Conservation (phyloP, 2,888 invertebrate genomes). For the Cheilosia pagana region DNA sequence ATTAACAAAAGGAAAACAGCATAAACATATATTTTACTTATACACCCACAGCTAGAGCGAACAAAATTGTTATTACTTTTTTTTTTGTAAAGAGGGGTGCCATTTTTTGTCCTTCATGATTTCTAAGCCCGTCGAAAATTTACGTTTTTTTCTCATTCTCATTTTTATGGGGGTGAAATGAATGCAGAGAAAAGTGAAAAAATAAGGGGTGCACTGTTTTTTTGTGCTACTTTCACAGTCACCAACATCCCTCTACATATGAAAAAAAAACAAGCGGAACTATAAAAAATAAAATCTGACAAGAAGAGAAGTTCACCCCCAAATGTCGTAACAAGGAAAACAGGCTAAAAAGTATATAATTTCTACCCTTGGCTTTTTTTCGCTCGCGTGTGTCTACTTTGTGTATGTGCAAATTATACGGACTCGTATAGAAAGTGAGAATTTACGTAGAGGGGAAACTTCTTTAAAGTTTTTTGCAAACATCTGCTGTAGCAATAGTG, state of each 20-base stretch:
- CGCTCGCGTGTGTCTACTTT: constrained; percentile 45
- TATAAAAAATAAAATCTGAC: constrained; percentile 54
- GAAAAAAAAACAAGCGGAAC: constrained; percentile 37
- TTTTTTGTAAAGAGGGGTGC: constrained; percentile 38
- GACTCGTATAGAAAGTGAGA: neutral
- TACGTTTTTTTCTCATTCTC: constrained; percentile 45
- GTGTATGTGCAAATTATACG: constrained; percentile 44
- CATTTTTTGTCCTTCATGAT: constrained; percentile 25
- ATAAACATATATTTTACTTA: constrained; percentile 26
- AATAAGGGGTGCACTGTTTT: constrained; percentile 61
- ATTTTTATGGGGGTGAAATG: constrained; percentile 66
- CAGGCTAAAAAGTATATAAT: constrained; percentile 62
- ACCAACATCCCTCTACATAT: constrained; percentile 39
- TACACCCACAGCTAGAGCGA: constrained; percentile 14
- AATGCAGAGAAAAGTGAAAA: constrained; percentile 46
- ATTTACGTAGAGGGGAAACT: neutral
- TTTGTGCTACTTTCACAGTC: constrained; percentile 28
- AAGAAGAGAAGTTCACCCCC: constrained; percentile 59
- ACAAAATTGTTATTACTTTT: constrained; percentile 13
- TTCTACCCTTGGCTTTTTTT: constrained; percentile 51
- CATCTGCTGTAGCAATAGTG: constrained; percentile 55
- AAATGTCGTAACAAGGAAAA: constrained; percentile 50
- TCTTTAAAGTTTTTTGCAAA: constrained; percentile 48
- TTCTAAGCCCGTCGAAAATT: constrained; percentile 40
- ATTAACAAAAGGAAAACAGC: constrained; percentile 35